These are phyloP conservation scores for Timema cristinae DNA, from an alignment of 2,888 invertebrate genomes.

Conservation along the genomic window DNA sequence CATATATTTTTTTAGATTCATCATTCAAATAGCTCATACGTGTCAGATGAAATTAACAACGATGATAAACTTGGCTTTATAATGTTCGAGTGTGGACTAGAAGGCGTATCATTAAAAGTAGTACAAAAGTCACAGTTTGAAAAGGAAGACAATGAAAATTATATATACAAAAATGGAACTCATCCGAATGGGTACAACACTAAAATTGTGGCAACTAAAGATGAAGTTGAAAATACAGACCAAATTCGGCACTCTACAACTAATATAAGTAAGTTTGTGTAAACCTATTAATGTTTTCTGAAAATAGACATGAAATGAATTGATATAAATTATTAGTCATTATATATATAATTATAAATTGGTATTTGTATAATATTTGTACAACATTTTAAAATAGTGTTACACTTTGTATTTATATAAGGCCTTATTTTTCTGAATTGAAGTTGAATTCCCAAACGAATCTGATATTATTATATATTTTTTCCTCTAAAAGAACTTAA, in stretches of 20 bases:
- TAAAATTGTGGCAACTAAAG: constrained; percentile 45
- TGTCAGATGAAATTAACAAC: constrained; percentile 32
- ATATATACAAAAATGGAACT: constrained; percentile 43
- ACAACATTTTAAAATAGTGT: no score
- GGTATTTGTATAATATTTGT: no score
- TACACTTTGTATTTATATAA: no score
- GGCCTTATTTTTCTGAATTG: no score
- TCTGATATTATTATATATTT: no score
- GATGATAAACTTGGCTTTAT: constrained; percentile 80
- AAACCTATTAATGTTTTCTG: no score
- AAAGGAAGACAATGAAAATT: constrained; percentile 55
- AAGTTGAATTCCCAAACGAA: no score
- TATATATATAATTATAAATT: no score
- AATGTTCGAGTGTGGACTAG: constrained; percentile 95
- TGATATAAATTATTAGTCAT: no score
- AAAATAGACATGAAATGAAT: no score
- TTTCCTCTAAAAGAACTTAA: no score
- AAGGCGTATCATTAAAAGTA: constrained; percentile 79
- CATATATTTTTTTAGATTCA: constrained; percentile 15
- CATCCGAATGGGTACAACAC: constrained; percentile 36
- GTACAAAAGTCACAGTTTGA: constrained; percentile 73
- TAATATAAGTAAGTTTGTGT: not conserved
- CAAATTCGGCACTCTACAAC: constrained; percentile 28
- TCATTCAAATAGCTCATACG: constrained; percentile 15
- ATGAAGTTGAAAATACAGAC: constrained; percentile 42